phyloP scores from a whole-genome alignment of 2,888 invertebrate genomes.

The Watsonalla cultraria region DNA sequence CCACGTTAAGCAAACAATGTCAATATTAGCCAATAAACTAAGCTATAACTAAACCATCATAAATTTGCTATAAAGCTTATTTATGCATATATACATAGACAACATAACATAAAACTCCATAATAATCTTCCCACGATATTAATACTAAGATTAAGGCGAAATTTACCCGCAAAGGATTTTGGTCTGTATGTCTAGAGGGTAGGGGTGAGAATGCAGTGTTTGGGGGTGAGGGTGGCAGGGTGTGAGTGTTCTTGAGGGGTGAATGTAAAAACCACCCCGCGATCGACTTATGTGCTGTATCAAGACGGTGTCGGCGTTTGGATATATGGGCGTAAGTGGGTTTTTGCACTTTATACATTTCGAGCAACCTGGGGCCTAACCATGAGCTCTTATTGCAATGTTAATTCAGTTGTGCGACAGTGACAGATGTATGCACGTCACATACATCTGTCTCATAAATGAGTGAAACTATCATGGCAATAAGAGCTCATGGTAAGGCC shows the following conservation, averaged over 20 bases:
- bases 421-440: too few relatives aligned
- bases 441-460: too few relatives aligned
- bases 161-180: slow-evolving; percentile 3
- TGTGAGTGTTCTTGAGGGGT: slow-evolving; percentile 66
- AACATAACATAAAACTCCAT: slow-evolving; percentile 62
- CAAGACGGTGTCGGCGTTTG: slow-evolving; percentile 52
- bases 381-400: too few relatives aligned
- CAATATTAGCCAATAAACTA: background rate
- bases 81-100: slow-evolving; percentile 32
- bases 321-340: slow-evolving; percentile 24
- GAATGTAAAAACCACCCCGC: slow-evolving; percentile 77
- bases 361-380: too few relatives aligned
- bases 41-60: background rate
- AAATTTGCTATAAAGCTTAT: slow-evolving; percentile 14
- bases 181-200: slow-evolving; percentile 2
- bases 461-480: too few relatives aligned
- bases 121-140: slow-evolving; percentile 68
- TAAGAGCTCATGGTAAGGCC: too few relatives aligned
- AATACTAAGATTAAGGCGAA: slow-evolving; percentile 63
- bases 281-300: slow-evolving; percentile 78
- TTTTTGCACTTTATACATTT: slow-evolving; percentile 7
- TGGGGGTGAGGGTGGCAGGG: slow-evolving; percentile 31
- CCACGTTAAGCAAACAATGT: background rate
- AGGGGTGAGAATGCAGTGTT: slow-evolving; percentile 20
- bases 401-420: too few relatives aligned